Percentiles rank a stretch among this genome's conserved stretches.
Evolutionary conservation across 1,140 invertebrate species (phyloP).

Genomic region (Mya arenaria): DNA sequence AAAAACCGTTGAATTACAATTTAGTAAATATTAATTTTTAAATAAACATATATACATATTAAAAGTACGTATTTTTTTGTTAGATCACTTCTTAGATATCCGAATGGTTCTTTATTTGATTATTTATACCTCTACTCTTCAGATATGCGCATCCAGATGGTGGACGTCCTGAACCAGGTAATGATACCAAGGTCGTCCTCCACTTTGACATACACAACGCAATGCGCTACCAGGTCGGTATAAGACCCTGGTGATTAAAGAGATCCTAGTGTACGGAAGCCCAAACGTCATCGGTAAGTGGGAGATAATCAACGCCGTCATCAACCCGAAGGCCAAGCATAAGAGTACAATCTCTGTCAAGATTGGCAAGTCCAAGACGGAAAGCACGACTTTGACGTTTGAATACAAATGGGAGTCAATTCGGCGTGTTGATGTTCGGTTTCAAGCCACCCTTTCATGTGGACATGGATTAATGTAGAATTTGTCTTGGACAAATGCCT

Average conservation of each 20-base stretch:
- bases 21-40: too few species aligned
- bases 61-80: too few species aligned
- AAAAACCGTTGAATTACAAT: too few species aligned
- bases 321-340: not conserved
- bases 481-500: too few species aligned
- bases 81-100: not conserved
- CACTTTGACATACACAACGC: conserved; percentile 7
- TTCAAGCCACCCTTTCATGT: too few species aligned
- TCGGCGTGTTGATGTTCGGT: too few species aligned
- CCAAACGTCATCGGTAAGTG: not conserved
- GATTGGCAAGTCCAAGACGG: not conserved
- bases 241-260: not conserved
- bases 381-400: too few species aligned
- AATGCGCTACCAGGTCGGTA: not conserved
- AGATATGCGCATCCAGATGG: conserved; percentile 1
- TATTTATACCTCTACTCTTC: not conserved
- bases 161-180: not conserved
- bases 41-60: too few species aligned
- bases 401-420: not conserved
- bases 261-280: not conserved
- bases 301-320: not conserved
- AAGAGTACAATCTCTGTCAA: not conserved
- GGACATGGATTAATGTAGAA: too few species aligned
- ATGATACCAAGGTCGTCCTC: not conserved
- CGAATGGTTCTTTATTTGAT: not conserved